Evolutionary conservation across 2,888 invertebrate species (phyloP).

Genomic region (Scaptomyza cyrtandrae): DNA sequence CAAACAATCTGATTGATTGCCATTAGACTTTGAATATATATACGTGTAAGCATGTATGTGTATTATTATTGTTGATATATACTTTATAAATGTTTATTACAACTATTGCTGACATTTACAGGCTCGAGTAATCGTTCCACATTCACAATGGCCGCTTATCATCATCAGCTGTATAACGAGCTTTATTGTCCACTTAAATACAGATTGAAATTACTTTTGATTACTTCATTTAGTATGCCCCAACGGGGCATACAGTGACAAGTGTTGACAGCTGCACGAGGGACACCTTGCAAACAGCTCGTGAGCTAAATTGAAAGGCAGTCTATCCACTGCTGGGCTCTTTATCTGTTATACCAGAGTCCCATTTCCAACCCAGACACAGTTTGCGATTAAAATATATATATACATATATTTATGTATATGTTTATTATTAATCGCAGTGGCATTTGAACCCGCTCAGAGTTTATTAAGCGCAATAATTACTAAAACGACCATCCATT

Average conservation of each 20-base stretch:
- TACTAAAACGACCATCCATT: constrained; percentile 40
- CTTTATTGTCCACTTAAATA: constrained; percentile 76
- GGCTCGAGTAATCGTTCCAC: constrained; percentile 25
- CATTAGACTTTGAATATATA: neutral
- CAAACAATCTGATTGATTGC: neutral
- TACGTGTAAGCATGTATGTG: neutral
- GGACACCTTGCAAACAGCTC: constrained; percentile 31
- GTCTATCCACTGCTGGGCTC: constrained; percentile 10
- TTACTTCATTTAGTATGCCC: constrained; percentile 62
- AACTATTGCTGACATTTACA: constrained; percentile 30
- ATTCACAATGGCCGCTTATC: constrained; percentile 62
- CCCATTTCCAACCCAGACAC: constrained; percentile 4
- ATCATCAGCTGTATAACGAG: constrained; percentile 53
- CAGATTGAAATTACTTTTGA: constrained; percentile 72
- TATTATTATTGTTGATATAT: constrained; percentile 3
- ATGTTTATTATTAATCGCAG: constrained; percentile 56
- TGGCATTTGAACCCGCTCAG: constrained; percentile 62
- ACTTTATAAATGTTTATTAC: neutral
- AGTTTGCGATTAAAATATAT: constrained; percentile 14
- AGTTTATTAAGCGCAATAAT: constrained; percentile 51
- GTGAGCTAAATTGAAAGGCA: constrained; percentile 6
- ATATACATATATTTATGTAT: constrained; percentile 48
- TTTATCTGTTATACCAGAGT: constrained; percentile 29
- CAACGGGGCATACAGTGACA: no score
- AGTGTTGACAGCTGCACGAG: constrained; percentile 10